phyloP scores from a whole-genome alignment of 2,797 vertebrate species.

The Melopsittacus undulatus region DNA sequence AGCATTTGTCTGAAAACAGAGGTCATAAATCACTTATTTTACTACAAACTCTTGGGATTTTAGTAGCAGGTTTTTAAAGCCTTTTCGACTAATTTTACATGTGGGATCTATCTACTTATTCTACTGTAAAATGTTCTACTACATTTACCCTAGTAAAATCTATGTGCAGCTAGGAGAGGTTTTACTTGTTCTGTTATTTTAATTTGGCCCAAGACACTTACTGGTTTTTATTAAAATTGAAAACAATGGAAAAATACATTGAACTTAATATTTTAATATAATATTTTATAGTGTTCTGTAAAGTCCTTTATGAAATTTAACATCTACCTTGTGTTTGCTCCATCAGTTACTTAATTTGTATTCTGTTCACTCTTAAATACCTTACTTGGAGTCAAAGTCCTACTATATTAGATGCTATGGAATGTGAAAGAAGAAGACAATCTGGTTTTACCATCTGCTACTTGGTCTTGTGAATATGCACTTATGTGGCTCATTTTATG shows the following conservation, averaged over 20 bases:
- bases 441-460: constrained; percentile 10
- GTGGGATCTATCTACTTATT: neutral
- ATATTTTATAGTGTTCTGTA: neutral
- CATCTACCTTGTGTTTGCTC: neutral
- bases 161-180: neutral
- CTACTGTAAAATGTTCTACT: neutral
- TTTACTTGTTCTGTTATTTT: neutral
- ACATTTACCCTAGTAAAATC: neutral
- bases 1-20: constrained; percentile 22
- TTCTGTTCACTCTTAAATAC: neutral
- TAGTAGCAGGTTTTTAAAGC: neutral
- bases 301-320: neutral
- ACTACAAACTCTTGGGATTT: neutral
- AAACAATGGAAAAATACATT: neutral
- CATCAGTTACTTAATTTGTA: neutral
- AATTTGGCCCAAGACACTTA: neutral
- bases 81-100: neutral
- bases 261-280: neutral
- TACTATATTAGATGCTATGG: neutral
- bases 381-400: neutral
- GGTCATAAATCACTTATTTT: constrained; percentile 16
- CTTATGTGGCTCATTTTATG: neutral
- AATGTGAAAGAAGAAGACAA: neutral
- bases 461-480: neutral
- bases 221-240: neutral